These are phyloP conservation scores for Psittacula derbiana DNA, from an alignment of 2,797 vertebrate species.

Conservation along the genomic window DNA sequence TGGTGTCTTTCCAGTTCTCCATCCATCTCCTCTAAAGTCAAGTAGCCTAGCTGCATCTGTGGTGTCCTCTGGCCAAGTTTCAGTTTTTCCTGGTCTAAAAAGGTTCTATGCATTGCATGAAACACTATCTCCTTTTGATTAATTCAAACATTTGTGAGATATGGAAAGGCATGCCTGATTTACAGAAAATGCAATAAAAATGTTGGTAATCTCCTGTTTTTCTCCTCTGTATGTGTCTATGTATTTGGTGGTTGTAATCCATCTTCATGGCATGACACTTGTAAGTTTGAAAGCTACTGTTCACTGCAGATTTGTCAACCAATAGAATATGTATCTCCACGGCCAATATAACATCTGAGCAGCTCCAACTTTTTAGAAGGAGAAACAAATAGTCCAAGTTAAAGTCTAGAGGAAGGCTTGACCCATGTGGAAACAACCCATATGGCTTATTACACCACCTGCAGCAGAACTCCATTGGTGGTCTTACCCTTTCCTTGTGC, in stretches of 20 bases:
- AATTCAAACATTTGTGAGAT: background rate
- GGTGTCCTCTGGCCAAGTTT: background rate
- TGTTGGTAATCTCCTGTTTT: background rate
- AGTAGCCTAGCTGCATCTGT: background rate
- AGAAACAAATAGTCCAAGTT: background rate
- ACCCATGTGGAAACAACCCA: background rate
- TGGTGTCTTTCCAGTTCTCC: background rate
- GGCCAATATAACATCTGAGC: background rate
- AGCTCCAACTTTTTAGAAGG: background rate
- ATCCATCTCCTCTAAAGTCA: background rate
- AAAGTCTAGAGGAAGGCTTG: background rate
- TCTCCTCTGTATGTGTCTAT: background rate
- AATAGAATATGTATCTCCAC: background rate
- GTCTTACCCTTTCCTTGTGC: background rate
- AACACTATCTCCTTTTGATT: background rate
- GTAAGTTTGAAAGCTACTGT: background rate
- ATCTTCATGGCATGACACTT: background rate
- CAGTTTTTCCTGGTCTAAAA: background rate
- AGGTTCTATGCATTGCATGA: background rate
- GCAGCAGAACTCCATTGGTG: background rate
- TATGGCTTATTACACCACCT: background rate
- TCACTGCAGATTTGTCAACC: background rate
- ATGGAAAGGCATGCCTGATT: background rate
- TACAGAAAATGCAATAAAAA: background rate
- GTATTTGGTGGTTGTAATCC: background rate